Evolutionary conservation across 2,113 vertebrate genomes (phyloP).

Genomic region (Callithrix jacchus): DNA sequence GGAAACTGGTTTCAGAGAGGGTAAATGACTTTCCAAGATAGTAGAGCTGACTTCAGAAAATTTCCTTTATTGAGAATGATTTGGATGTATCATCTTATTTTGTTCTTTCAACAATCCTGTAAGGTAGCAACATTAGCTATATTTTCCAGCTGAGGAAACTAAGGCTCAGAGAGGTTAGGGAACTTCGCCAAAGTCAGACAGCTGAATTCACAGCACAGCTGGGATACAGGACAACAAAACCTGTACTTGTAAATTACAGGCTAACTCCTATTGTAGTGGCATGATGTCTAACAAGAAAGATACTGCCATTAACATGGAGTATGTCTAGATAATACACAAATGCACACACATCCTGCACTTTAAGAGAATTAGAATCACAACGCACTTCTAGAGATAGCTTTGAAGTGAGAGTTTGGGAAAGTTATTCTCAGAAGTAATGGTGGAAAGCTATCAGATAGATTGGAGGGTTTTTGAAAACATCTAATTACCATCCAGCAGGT

Average conservation of each 20-base stretch:
- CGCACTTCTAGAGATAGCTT: not conserved
- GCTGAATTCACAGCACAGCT: constrained; percentile 44
- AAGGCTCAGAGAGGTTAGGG: not conserved
- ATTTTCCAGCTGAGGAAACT: not conserved
- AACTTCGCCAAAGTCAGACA: not conserved
- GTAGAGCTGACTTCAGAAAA: not conserved
- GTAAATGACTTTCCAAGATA: not conserved
- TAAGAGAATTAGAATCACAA: not conserved
- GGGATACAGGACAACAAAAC: not conserved
- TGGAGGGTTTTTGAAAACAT: constrained; percentile 27
- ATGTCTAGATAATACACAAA: not conserved
- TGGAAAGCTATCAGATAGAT: not conserved
- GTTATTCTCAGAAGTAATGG: not conserved
- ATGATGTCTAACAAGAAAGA: not conserved
- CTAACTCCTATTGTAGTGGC: not conserved
- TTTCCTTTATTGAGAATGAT: not conserved
- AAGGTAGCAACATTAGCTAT: not conserved
- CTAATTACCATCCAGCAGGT: constrained; percentile 56
- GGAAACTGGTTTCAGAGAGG: not conserved
- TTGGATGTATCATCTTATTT: not conserved
- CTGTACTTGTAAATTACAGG: not conserved
- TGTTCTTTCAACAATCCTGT: not conserved
- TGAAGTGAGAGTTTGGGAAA: not conserved
- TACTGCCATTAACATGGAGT: not conserved
- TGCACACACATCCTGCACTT: not conserved